Conservation (phyloP, 1,140 invertebrate species). For the honey bee (Apis mellifera) region DNA sequence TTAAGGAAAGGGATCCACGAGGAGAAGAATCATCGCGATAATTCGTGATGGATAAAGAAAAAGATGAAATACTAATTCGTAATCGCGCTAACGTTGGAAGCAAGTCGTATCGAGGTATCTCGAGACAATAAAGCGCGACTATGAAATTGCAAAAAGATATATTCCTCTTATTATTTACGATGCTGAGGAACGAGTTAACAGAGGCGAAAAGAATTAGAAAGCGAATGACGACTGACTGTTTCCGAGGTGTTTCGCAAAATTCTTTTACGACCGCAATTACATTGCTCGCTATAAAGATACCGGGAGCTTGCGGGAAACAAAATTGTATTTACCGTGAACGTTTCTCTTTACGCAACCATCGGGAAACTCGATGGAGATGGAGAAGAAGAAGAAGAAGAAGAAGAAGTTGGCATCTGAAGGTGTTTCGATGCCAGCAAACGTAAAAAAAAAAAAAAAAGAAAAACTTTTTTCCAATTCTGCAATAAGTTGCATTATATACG, state of each 20-base stretch:
- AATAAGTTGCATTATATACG: neutral
- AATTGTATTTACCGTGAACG: neutral
- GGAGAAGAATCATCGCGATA: too few relatives aligned
- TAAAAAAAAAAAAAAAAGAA: neutral
- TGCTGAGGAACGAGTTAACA: neutral
- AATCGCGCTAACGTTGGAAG: neutral
- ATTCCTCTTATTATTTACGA: conserved; percentile 5
- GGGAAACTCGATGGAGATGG: neutral
- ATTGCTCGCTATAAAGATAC: conserved; percentile 6
- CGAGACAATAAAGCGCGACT: neutral
- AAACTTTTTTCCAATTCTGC: neutral
- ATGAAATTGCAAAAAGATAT: conserved; percentile 18
- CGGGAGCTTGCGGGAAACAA: neutral
- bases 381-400: too few relatives aligned
- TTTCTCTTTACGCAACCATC: neutral
- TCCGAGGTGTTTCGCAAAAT: conserved; percentile 21
- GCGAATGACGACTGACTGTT: neutral
- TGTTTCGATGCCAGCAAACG: neutral
- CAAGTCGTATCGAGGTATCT: conserved; percentile 5
- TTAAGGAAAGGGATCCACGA: too few relatives aligned
- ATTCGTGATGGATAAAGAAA: neutral
- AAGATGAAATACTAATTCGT: neutral
- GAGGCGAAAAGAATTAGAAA: conserved; percentile 35
- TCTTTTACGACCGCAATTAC: conserved; percentile 38
- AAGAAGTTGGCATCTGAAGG: neutral